phyloP scores from a whole-genome alignment of 2,888 invertebrate species.

The Lasioglossum figueresi region DNA sequence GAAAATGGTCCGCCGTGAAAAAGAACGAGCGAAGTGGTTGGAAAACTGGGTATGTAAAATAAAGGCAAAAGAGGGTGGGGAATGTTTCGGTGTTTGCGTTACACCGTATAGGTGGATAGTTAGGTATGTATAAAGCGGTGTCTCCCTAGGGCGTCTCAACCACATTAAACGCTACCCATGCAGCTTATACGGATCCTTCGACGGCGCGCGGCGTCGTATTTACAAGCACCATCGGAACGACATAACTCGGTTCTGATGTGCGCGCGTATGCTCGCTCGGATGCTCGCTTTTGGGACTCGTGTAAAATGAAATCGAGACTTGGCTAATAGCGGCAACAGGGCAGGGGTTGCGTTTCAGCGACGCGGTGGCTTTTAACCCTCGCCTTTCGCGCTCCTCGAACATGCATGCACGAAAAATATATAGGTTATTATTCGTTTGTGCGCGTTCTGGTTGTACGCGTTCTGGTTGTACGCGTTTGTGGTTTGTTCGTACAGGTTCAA shows the following conservation, averaged over 20 bases:
- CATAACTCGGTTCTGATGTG: constrained; percentile 52
- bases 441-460: neutral
- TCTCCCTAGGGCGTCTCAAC: constrained; percentile 67
- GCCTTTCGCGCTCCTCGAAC: neutral
- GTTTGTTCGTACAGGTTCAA: too few relatives aligned
- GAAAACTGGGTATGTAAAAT: neutral
- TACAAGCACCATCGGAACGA: constrained; percentile 64
- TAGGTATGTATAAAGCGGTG: constrained; percentile 69
- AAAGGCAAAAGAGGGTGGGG: constrained; percentile 1
- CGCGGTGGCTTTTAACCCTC: neutral
- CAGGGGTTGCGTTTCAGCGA: neutral
- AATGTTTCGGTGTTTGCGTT: constrained; percentile 14
- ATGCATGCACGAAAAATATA: neutral
- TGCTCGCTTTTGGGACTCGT: neutral
- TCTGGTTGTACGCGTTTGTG: too few relatives aligned
- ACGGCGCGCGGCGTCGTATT: constrained; percentile 48
- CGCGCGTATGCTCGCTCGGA: constrained; percentile 32
- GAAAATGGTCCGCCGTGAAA: neutral
- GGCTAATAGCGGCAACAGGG: neutral
- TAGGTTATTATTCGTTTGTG: neutral
- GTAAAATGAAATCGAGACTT: neutral
- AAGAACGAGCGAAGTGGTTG: constrained; percentile 17
- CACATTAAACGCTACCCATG: constrained; percentile 72
- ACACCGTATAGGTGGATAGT: constrained; percentile 42
- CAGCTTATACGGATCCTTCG: constrained; percentile 52